A percentile compares a stretch with the other conserved stretches of the same genome.
phyloP scores from a whole-genome alignment of 2,888 invertebrate genomes.

The Drosophila atroscutellata region DNA sequence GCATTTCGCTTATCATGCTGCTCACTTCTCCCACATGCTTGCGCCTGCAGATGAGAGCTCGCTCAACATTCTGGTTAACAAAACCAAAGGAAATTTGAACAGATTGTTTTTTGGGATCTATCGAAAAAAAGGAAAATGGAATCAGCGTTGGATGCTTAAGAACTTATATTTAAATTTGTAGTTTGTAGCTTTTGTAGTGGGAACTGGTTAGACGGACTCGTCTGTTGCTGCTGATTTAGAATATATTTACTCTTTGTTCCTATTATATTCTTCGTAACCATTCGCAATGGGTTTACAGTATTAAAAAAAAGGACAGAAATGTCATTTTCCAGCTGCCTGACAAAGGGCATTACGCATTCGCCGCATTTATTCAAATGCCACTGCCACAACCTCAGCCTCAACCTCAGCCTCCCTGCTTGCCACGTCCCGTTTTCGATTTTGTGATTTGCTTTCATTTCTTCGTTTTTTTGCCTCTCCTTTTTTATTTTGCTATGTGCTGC shows the following conservation, averaged over 20 bases:
- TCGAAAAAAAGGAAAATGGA: neutral
- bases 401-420: conserved; percentile 3
- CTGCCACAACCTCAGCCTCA: neutral
- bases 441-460: conserved; percentile 22
- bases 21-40: neutral
- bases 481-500: conserved; percentile 10
- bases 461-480: neutral
- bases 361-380: conserved; percentile 28
- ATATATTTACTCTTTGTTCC: neutral
- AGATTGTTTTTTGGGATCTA: neutral
- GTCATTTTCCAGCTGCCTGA: conserved; percentile 5
- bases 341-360: conserved; percentile 47
- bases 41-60: no score
- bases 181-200: neutral
- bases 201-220: neutral
- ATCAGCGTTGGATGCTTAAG: neutral
- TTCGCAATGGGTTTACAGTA: neutral
- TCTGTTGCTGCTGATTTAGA: neutral
- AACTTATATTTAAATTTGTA: neutral
- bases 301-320: neutral
- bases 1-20: neutral
- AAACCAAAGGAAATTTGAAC: neutral
- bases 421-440: conserved; percentile 21
- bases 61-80: no score
- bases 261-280: neutral